phyloP scores from a whole-genome alignment of 2,888 invertebrate genomes.

The Harpalus rubripes region DNA sequence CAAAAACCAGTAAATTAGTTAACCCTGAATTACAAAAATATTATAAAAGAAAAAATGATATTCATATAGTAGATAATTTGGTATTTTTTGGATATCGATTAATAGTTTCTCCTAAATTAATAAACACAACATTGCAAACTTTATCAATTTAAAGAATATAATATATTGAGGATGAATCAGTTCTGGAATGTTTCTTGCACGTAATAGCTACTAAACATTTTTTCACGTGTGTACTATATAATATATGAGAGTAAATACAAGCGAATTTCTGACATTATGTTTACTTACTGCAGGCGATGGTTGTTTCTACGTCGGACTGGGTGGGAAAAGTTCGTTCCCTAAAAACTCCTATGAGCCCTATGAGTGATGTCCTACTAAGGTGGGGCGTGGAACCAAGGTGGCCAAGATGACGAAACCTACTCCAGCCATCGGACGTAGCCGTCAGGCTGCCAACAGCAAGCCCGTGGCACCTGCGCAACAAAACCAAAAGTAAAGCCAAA shows the following conservation, averaged over 20 bases:
- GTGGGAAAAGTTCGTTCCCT: conserved; percentile 89
- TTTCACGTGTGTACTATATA: conserved; percentile 62
- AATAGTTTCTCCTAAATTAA: no score
- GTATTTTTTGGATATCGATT: no score
- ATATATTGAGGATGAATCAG: conserved; percentile 62
- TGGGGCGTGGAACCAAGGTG: conserved; percentile 88
- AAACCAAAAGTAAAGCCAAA: no score
- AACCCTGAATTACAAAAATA: no score
- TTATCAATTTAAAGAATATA: not conserved
- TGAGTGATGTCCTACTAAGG: conserved; percentile 95
- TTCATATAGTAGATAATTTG: no score
- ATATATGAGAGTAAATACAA: conserved; percentile 9
- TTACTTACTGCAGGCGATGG: conserved; percentile 97
- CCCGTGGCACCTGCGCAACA: conserved; percentile 68
- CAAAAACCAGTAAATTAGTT: no score
- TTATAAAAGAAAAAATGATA: no score
- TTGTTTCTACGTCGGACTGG: conserved; percentile 98
- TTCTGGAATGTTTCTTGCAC: conserved; percentile 70
- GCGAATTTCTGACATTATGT: conserved; percentile 84
- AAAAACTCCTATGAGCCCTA: conserved; percentile 91
- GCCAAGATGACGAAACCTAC: conserved; percentile 82
- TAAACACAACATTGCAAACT: no score
- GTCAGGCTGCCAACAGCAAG: conserved; percentile 70
- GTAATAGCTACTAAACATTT: conserved; percentile 58
- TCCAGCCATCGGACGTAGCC: conserved; percentile 71